Evolutionary conservation across 2,113 vertebrate species (phyloP).

Genomic region (Melanocharis versteri): DNA sequence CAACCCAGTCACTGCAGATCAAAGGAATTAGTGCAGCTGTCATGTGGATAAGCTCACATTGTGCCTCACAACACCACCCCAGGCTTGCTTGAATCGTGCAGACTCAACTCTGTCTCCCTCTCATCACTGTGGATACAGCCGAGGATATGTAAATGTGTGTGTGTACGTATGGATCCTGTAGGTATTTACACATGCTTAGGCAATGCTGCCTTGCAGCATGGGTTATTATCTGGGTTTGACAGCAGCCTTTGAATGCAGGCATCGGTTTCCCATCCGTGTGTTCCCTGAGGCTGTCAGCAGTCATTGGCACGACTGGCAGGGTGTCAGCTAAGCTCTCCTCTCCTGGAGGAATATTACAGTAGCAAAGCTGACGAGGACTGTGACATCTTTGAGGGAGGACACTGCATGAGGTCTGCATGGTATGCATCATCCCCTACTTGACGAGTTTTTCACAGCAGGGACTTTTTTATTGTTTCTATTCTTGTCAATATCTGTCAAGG

Average conservation of each 20-base stretch:
- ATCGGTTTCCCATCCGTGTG: background rate
- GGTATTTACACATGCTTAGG: conserved; percentile 18
- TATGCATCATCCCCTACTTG: background rate
- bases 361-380: background rate
- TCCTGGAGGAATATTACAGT: background rate
- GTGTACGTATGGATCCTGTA: conserved; percentile 16
- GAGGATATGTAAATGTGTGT: background rate
- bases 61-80: background rate
- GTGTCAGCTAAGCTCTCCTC: conserved; percentile 10
- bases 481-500: background rate
- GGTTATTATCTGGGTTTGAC: conserved; percentile 11
- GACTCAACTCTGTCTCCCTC: background rate
- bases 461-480: background rate
- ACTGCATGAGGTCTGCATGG: background rate
- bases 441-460: background rate
- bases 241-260: background rate
- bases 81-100: background rate
- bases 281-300: background rate
- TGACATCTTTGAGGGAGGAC: conserved; percentile 26
- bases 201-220: background rate
- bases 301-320: background rate
- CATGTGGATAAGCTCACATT: background rate
- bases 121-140: background rate
- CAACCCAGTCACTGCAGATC: conserved; percentile 15
- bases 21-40: conserved; percentile 36